Percentiles rank a stretch among this genome's conserved stretches.
Conservation (phyloP, 92 coral and sea anemone species). For the Ricordea florida region DNA sequence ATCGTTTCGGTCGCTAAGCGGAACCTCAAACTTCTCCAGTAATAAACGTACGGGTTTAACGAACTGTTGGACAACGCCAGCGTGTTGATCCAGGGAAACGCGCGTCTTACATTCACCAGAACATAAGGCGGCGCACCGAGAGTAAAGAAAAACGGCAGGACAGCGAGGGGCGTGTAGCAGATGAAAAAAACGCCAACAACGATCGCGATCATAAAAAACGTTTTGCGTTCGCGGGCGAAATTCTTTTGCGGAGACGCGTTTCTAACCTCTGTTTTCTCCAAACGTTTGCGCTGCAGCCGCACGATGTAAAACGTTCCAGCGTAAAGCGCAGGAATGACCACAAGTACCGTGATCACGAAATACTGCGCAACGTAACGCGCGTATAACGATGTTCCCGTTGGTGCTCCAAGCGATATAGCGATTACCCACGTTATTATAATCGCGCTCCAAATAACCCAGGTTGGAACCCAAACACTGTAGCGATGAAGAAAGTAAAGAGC, state of each 20-base stretch:
- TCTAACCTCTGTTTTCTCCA: slow-evolving; percentile 8
- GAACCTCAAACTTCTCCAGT: slow-evolving; percentile 80
- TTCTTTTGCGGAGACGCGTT: slow-evolving; percentile 13
- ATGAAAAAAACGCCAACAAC: slow-evolving; percentile 78
- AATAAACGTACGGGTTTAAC: slow-evolving; percentile 77
- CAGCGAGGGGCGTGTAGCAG: slow-evolving; percentile 64
- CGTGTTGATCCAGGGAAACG: slow-evolving; percentile 82
- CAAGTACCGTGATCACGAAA: slow-evolving; percentile 59
- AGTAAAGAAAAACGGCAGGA: slow-evolving; percentile 64
- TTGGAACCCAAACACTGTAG: slow-evolving; percentile 56
- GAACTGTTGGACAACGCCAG: slow-evolving; percentile 74
- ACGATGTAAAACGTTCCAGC: slow-evolving; percentile 58
- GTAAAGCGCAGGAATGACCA: slow-evolving; percentile 51
- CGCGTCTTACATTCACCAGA: slow-evolving; percentile 34
- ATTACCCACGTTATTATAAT: slow-evolving; percentile 66
- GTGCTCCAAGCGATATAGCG: slow-evolving; percentile 62
- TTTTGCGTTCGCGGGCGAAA: slow-evolving; percentile 66
- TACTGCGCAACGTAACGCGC: slow-evolving; percentile 69
- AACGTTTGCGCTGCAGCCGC: slow-evolving; percentile 41
- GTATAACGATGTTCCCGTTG: slow-evolving; percentile 48
- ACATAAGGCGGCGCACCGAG: slow-evolving; percentile 18
- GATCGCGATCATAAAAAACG: slow-evolving; percentile 61
- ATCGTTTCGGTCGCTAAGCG: slow-evolving; percentile 53
- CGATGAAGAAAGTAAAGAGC: slow-evolving; percentile 69
- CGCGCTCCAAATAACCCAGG: slow-evolving; percentile 35